These are phyloP conservation scores for Cheilosia urbana DNA, from an alignment of 2,888 invertebrate species.

Conservation along the genomic window DNA sequence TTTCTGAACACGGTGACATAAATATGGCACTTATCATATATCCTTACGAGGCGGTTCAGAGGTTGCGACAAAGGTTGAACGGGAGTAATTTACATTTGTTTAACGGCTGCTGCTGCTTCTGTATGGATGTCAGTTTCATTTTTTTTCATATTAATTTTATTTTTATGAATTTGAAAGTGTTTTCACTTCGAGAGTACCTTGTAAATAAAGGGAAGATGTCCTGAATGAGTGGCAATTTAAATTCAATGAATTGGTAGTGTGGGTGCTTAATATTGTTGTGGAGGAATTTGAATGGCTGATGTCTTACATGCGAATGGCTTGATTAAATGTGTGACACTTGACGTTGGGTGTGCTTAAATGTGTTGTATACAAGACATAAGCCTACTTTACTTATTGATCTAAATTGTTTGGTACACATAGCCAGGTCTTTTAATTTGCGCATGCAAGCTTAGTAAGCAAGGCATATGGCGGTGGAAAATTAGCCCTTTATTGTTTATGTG, in stretches of 20 bases:
- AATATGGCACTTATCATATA: constrained; percentile 69
- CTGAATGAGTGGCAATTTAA: constrained; percentile 55
- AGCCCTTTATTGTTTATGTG: too few species aligned
- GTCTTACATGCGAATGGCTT: too few species aligned
- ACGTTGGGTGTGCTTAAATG: too few species aligned
- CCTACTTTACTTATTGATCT: too few species aligned
- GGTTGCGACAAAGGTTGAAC: constrained; percentile 69
- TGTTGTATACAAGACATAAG: too few species aligned
- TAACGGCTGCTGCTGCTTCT: constrained; percentile 57
- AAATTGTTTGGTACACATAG: too few species aligned
- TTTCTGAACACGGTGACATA: constrained; percentile 63
- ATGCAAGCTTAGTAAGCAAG: too few species aligned
- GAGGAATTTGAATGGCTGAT: constrained; percentile 10
- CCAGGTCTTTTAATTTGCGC: too few species aligned
- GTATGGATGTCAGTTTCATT: constrained; percentile 25
- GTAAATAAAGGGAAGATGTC: constrained; percentile 23
- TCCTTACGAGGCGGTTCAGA: constrained; percentile 60
- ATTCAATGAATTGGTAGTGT: constrained; percentile 44
- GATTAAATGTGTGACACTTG: too few species aligned
- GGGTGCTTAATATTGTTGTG: neutral
- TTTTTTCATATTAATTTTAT: constrained; percentile 42
- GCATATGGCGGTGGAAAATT: too few species aligned
- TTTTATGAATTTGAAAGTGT: constrained; percentile 61
- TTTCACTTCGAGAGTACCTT: constrained; percentile 37
- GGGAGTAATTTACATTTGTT: constrained; percentile 68